These are phyloP conservation scores for Parnassius smintheus DNA, from an alignment of 2,888 invertebrate species.

Conservation along the genomic window DNA sequence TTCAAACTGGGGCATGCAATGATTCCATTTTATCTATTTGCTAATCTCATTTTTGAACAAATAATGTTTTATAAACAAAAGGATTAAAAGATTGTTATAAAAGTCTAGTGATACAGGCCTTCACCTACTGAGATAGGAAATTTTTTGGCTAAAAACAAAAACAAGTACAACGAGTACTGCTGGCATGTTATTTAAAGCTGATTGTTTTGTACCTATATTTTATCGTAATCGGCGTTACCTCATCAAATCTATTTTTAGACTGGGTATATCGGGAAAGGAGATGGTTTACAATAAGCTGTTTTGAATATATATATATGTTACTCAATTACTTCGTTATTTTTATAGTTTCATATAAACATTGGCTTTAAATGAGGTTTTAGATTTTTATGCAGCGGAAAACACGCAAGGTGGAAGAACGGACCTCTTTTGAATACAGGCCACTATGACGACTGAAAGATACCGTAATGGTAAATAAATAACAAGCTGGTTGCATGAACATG, in stretches of 20 bases:
- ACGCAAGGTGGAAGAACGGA: too few species aligned
- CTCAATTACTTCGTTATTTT: too few species aligned
- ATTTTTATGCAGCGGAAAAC: too few species aligned
- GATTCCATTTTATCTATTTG: not conserved
- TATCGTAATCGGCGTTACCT: conserved; percentile 8
- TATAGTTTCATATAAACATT: too few species aligned
- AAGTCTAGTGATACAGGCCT: conserved; percentile 34
- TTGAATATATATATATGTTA: too few species aligned
- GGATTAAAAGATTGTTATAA: conserved; percentile 14
- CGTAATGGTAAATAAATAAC: too few species aligned
- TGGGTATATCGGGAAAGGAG: not conserved
- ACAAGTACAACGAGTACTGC: not conserved
- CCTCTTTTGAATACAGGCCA: too few species aligned
- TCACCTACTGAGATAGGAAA: conserved; percentile 45
- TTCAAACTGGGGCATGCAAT: conserved; percentile 4
- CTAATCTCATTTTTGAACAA: conserved; percentile 1
- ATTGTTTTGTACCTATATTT: conserved; percentile 1
- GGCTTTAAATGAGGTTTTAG: too few species aligned
- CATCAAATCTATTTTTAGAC: conserved; percentile 12
- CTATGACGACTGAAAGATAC: too few species aligned
- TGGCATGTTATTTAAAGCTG: not conserved
- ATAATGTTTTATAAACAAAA: conserved; percentile 13
- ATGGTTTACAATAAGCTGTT: too few species aligned
- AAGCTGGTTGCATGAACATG: too few species aligned
- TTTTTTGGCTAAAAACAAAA: conserved; percentile 5